A percentile compares a stretch with the other conserved stretches of the same genome.
Evolutionary conservation across 2,113 vertebrate species (phyloP).

Genomic region (Clarias batrachus): DNA sequence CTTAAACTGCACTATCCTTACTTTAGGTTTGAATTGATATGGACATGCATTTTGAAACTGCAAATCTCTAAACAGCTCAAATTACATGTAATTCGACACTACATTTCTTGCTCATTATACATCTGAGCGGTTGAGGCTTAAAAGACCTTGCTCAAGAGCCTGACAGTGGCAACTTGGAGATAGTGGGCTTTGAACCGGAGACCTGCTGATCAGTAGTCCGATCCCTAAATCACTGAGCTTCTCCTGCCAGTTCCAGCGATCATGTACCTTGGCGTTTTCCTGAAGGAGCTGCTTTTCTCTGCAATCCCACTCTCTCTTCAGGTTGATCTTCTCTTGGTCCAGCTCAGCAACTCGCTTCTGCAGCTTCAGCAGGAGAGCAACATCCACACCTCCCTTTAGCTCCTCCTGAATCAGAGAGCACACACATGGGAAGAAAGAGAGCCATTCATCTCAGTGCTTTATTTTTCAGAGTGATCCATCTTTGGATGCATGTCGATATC

Average conservation of each 20-base stretch:
- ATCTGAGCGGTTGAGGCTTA: too few relatives aligned
- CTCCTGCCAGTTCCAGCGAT: background rate
- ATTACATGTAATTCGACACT: background rate
- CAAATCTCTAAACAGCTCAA: background rate
- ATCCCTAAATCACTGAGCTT: background rate
- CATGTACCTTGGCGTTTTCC: slow-evolving; percentile 28
- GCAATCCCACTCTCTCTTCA: slow-evolving; percentile 85
- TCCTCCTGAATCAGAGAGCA: slow-evolving; percentile 74
- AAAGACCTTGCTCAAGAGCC: too few relatives aligned
- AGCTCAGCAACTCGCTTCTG: slow-evolving; percentile 90
- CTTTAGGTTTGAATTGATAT: background rate
- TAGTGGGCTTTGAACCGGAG: too few relatives aligned
- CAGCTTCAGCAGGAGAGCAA: slow-evolving; percentile 91
- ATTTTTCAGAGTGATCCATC: background rate
- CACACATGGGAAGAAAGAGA: background rate
- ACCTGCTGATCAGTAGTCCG: background rate
- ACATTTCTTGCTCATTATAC: too few relatives aligned
- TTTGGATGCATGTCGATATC: background rate
- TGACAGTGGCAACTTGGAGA: too few relatives aligned
- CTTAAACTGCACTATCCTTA: too few relatives aligned
- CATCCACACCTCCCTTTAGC: slow-evolving; percentile 76
- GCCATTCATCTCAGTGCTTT: background rate
- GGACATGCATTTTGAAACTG: background rate
- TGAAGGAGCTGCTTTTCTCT: slow-evolving; percentile 82
- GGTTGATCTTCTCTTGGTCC: slow-evolving; percentile 86